Conservation (phyloP, 2,113 vertebrate genomes). For the Ptilonorhynchus violaceus region DNA sequence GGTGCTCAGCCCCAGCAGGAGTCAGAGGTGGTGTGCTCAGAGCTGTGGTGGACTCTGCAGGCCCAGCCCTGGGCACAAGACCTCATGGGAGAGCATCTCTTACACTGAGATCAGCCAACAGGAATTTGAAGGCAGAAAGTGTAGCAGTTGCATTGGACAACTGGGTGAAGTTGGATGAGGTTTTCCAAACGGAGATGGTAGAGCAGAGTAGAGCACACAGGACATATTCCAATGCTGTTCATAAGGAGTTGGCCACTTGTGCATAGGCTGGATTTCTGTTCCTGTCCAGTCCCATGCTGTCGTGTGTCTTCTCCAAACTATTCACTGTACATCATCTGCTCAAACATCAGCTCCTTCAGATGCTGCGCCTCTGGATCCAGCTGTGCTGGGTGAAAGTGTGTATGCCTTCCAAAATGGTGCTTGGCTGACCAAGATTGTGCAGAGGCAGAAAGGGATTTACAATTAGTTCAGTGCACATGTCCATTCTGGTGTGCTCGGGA, state of each 20-base stretch:
- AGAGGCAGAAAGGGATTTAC: background rate
- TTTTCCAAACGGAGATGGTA: background rate
- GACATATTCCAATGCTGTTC: background rate
- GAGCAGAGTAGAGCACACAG: background rate
- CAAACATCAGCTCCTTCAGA: background rate
- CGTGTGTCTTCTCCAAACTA: background rate
- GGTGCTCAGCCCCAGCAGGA: fast-evolving
- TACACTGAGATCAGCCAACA: fast-evolving
- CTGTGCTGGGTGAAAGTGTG: background rate
- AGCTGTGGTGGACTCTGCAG: background rate
- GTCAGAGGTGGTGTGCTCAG: background rate
- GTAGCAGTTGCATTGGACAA: background rate
- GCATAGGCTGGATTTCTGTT: background rate
- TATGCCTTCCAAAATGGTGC: background rate
- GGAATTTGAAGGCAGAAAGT: background rate
- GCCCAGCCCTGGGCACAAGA: background rate
- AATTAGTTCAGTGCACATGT: background rate
- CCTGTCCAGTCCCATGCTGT: background rate
- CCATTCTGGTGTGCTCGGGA: background rate
- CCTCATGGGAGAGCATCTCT: background rate
- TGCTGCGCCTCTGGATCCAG: background rate
- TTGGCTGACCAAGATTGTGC: background rate
- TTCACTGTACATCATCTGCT: background rate
- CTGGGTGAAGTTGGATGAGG: background rate
- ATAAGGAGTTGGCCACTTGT: background rate